Evolutionary conservation across 1,140 invertebrate genomes (phyloP).

Genomic region (Philopotamus ludificatus): DNA sequence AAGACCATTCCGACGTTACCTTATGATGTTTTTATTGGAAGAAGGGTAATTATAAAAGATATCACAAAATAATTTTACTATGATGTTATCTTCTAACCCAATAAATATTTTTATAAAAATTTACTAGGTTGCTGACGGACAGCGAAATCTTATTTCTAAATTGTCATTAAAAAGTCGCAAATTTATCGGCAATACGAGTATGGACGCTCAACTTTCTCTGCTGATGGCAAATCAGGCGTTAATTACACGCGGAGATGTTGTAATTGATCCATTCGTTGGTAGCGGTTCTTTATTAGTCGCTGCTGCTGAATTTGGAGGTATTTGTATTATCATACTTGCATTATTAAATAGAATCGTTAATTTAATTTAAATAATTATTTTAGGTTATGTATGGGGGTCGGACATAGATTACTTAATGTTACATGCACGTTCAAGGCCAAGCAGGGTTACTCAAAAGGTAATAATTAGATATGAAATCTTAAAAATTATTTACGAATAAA

Average conservation of each 20-base stretch:
- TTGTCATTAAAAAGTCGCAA: conserved; percentile 85
- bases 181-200: conserved; percentile 96
- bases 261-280: conserved; percentile 95
- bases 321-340: not conserved
- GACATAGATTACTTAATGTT: conserved; percentile 94
- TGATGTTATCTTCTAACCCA: not conserved
- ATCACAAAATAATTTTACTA: not conserved
- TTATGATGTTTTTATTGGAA: conserved; percentile 78
- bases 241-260: conserved; percentile 69
- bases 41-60: conserved; percentile 64
- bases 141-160: conserved; percentile 73
- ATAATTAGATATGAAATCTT: conserved; percentile 1
- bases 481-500: conserved; percentile 8
- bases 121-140: conserved; percentile 73
- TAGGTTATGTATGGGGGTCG: conserved; percentile 79
- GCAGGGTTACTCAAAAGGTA: conserved; percentile 75
- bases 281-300: conserved; percentile 90
- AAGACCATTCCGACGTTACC: conserved; percentile 72
- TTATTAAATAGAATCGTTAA: not conserved
- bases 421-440: conserved; percentile 81
- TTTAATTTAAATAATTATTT: not conserved
- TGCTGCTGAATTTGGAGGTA: conserved; percentile 84
- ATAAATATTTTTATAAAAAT: not conserved
- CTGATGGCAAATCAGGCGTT: conserved; percentile 93
- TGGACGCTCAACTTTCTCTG: conserved; percentile 91